Evolutionary conservation across 2,797 vertebrate species (phyloP), one percentile per base, ranked within the genome.

Genomic region (Myripristis jacobus): DNA sequence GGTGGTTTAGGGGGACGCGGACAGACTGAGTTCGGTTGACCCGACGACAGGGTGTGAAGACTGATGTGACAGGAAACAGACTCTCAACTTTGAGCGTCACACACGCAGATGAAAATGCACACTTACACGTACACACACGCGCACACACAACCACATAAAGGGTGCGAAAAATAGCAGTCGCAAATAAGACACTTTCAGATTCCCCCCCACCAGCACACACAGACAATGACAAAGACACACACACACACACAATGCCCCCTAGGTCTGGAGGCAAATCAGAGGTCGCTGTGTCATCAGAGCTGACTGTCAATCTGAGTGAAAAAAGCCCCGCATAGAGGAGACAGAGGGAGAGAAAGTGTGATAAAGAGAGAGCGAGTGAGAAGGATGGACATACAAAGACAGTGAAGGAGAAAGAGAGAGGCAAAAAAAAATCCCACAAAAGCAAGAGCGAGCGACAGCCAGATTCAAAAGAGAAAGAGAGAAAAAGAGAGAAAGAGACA

Each of bases 231-330:
- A n/a, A n/a, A n/a, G n/a, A n/a, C n/a, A n/a, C n/a, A n/a, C 34
- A 24, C 55, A 73, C 63, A 75, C 38, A 56, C 73, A 34, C 62
- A 22, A 60, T 19, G 74, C 48, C 79, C 72, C 70, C 27, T 3
- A 34, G 72, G 62, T 65, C 36, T 24, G 0, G 25, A 70, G 79
- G 75, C 59, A 69, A 63, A 85, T 81, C 81, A 83, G 66, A 83
- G 81, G 80, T 84, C 70, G 79, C 80, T 44, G 69, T 61, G 82
- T 89, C 87, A 87, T 86, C 87, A 76, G 59, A 84, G 72, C 76
- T 84, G 77, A 83, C 85, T 79, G 79, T 90, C 89, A 89, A 80
- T 82, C 54, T 22, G 19, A 7, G 50, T 31, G 52, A 68, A 63
- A 70, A 69, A 78, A 79, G n/a, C 87, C 84, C 64, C 81, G 78